A percentile compares a stretch with the other conserved stretches of the same genome.
These are phyloP conservation scores for Lampropteryx suffumata DNA, from an alignment of 2,888 invertebrate species.

Conservation along the genomic window DNA sequence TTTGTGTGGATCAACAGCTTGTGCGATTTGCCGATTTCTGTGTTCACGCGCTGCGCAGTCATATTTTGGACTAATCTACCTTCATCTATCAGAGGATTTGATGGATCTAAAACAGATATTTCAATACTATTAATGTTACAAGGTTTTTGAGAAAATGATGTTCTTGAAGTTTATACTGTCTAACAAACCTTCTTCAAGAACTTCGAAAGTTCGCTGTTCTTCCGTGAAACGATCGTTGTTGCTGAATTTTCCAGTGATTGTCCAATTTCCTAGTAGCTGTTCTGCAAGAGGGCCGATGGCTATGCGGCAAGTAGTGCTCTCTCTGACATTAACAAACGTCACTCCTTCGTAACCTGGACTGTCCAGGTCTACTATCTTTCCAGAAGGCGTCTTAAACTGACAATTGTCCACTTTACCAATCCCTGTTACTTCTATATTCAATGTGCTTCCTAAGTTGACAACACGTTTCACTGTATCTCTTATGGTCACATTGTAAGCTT, in stretches of 20 bases:
- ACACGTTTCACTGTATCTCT: conserved; percentile 28
- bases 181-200: conserved; percentile 48
- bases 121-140: background rate
- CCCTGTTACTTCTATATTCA: conserved; percentile 32
- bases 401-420: conserved; percentile 40
- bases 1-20: conserved; percentile 37
- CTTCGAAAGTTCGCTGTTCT: conserved; percentile 33
- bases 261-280: conserved; percentile 46
- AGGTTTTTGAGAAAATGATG: background rate
- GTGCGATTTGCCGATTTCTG: conserved; percentile 37
- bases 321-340: conserved; percentile 27
- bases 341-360: conserved; percentile 29
- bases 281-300: conserved; percentile 41
- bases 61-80: conserved; percentile 36
- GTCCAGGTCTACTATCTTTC: conserved; percentile 27
- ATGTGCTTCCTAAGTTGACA: conserved; percentile 38
- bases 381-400: conserved; percentile 36
- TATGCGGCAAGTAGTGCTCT: conserved; percentile 35
- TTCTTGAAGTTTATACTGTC: background rate
- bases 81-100: conserved; percentile 40
- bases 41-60: conserved; percentile 19
- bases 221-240: conserved; percentile 40
- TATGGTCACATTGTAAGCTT: conserved; percentile 48
- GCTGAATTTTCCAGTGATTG: conserved; percentile 48
- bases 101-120: conserved; percentile 44